Evolutionary conservation across 2,888 invertebrate genomes (phyloP).

Genomic region (Sesamia inferens): DNA sequence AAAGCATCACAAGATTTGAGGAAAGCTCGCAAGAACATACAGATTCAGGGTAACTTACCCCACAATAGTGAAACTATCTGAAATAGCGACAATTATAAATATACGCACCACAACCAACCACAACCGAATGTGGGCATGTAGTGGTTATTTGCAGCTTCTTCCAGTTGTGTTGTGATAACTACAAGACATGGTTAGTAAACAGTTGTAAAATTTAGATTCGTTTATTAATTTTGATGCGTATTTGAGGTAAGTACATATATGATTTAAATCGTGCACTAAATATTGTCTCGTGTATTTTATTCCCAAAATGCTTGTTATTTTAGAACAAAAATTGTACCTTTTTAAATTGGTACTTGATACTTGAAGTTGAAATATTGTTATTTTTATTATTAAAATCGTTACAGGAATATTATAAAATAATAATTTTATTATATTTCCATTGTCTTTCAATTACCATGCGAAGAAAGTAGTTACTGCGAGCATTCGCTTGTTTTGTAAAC

Average conservation of each 20-base stretch:
- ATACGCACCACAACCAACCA: neutral
- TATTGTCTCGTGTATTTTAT: neutral
- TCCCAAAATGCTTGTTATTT: constrained; percentile 1
- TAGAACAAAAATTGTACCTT: no score
- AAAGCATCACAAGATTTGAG: constrained; percentile 71
- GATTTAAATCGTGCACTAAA: neutral
- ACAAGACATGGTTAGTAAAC: neutral
- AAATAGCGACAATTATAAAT: neutral
- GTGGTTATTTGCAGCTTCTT: neutral
- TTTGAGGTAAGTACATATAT: neutral
- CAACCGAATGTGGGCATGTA: neutral
- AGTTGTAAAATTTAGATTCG: neutral
- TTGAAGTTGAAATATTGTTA: constrained; percentile 1
- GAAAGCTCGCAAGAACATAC: constrained; percentile 74
- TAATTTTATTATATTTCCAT: neutral
- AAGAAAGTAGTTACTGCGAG: no score
- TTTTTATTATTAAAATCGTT: neutral
- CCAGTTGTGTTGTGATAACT: neutral
- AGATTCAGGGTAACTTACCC: constrained; percentile 26
- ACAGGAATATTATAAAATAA: neutral
- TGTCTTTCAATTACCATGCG: constrained; percentile 1
- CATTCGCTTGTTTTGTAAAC: neutral
- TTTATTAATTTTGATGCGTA: neutral
- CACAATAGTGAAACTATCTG: neutral
- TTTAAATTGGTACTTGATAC: neutral